These are phyloP conservation scores for Sebastes glaucus DNA, from an alignment of 2,797 vertebrate species.

Conservation along the genomic window DNA sequence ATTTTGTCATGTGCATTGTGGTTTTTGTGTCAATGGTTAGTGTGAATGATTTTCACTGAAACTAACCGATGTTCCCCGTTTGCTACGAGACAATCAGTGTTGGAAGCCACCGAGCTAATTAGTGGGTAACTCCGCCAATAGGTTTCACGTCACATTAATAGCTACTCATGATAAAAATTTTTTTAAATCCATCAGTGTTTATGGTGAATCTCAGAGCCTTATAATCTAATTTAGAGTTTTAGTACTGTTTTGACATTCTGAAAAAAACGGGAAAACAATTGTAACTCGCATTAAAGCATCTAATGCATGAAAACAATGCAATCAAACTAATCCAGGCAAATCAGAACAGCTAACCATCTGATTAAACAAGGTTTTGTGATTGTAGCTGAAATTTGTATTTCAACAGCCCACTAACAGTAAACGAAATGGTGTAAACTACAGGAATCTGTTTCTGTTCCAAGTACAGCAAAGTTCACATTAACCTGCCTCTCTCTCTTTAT, in stretches of 20 bases:
- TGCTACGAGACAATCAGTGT: background rate
- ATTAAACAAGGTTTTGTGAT: background rate
- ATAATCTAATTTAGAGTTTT: background rate
- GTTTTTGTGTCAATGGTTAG: constrained; percentile 25
- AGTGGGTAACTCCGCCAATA: background rate
- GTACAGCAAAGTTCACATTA: background rate
- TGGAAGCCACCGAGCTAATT: background rate
- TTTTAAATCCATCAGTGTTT: background rate
- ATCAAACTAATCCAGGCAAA: background rate
- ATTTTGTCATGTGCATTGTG: constrained; percentile 49
- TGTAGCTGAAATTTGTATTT: background rate
- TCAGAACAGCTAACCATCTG: background rate
- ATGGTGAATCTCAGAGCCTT: background rate
- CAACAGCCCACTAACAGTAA: constrained; percentile 20
- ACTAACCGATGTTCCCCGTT: constrained; percentile 26
- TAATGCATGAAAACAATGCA: background rate
- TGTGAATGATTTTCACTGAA: constrained; percentile 41
- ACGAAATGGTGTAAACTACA: background rate
- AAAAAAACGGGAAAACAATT: background rate
- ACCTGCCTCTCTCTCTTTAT: background rate
- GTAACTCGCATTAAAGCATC: background rate
- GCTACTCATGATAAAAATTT: background rate
- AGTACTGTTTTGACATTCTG: background rate
- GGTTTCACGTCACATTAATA: background rate
- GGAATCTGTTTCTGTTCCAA: background rate